Percentiles rank a stretch among this genome's conserved stretches.
Conservation (phyloP, 30 jellyfish, hydroid and myxozoan species). For the Catostylus mosaicus region DNA sequence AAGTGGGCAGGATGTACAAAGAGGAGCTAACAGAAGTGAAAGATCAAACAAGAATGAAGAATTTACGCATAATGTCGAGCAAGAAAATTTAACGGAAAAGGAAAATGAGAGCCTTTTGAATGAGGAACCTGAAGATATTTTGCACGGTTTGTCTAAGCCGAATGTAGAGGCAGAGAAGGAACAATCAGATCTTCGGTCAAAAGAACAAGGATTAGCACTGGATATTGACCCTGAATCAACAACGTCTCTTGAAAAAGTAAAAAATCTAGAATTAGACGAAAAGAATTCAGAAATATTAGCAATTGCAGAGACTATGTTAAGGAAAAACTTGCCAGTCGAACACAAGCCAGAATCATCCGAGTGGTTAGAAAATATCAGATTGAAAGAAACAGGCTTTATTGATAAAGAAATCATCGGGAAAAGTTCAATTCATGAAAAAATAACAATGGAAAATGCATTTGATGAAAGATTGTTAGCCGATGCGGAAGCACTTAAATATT, state of each 20-base stretch:
- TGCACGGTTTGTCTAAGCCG: neutral
- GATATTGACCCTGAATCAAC: too few species aligned
- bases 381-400: conserved; percentile 52
- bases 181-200: neutral
- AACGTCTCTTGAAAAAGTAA: neutral
- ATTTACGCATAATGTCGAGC: neutral
- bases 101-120: neutral
- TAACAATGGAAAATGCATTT: conserved; percentile 65
- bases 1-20: too few species aligned
- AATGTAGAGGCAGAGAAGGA: neutral
- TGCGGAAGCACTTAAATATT: conserved; percentile 47
- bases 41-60: neutral
- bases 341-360: conserved; percentile 62
- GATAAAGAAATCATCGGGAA: conserved; percentile 47
- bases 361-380: conserved; percentile 39
- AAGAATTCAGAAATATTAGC: conserved; percentile 33
- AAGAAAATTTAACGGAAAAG: neutral
- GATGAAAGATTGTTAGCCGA: conserved; percentile 42
- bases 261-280: neutral
- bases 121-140: neutral
- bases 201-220: too few species aligned
- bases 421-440: conserved; percentile 44
- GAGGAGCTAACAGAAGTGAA: neutral
- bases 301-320: conserved; percentile 54
- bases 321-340: conserved; percentile 30